These are phyloP conservation scores for Mythimna loreyi DNA, from an alignment of 2,888 invertebrate species.

Conservation along the genomic window DNA sequence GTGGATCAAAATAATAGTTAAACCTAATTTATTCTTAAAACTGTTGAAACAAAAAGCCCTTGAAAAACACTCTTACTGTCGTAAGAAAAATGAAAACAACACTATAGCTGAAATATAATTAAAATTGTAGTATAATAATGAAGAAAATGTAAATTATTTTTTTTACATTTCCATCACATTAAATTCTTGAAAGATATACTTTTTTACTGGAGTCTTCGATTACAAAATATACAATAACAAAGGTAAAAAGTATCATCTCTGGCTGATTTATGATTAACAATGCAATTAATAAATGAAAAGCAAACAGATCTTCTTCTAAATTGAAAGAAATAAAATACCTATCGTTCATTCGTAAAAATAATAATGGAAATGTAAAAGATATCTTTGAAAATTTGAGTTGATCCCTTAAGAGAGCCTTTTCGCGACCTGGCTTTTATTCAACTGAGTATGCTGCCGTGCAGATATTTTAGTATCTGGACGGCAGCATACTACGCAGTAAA, in stretches of 20 bases:
- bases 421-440: no score
- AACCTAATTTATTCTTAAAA: not conserved
- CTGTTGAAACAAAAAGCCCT: not conserved
- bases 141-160: constrained; percentile 1
- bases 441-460: no score
- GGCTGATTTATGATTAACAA: not conserved
- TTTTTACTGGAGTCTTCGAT: not conserved
- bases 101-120: no score
- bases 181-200: not conserved
- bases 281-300: constrained; percentile 14
- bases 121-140: not conserved
- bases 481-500: no score
- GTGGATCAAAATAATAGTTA: no score
- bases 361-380: constrained; percentile 10
- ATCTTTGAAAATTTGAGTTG: constrained; percentile 7
- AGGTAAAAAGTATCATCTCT: not conserved
- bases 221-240: not conserved
- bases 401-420: not conserved
- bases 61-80: not conserved
- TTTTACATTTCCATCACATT: not conserved
- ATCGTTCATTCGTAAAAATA: constrained; percentile 13
- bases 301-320: constrained; percentile 11
- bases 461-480: no score
- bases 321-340: constrained; percentile 3
- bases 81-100: not conserved